Conservation (phyloP, 2,888 invertebrate species). For the Conchocele bisecta region DNA sequence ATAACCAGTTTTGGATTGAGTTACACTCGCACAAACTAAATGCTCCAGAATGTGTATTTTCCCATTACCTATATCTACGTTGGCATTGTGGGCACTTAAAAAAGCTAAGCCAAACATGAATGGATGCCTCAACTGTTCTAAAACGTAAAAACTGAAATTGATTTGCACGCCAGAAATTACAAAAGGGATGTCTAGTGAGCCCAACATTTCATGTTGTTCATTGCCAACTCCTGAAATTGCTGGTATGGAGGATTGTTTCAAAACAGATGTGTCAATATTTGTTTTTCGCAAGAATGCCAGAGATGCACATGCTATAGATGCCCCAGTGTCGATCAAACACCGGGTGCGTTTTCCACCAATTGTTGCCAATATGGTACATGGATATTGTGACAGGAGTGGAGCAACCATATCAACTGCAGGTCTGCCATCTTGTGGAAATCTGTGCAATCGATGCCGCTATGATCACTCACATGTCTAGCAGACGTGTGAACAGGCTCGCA, state of each 20-base stretch:
- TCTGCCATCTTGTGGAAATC: too few relatives aligned
- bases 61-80: background rate
- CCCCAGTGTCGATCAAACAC: conserved; percentile 2
- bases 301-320: background rate
- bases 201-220: background rate
- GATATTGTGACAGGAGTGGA: too few relatives aligned
- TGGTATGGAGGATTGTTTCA: background rate
- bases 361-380: background rate
- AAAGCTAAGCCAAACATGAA: background rate
- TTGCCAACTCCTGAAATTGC: background rate
- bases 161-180: background rate
- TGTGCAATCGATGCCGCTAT: too few relatives aligned
- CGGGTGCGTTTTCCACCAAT: background rate
- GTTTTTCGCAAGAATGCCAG: background rate
- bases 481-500: too few relatives aligned
- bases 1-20: background rate
- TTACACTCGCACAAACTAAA: background rate
- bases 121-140: background rate
- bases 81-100: background rate
- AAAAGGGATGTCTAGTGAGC: background rate
- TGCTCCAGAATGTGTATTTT: background rate
- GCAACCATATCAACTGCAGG: too few relatives aligned
- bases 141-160: background rate
- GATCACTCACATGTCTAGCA: too few relatives aligned
- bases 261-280: background rate